Conservation (phyloP, 1,140 invertebrate species). For the Ephestia elutella region DNA sequence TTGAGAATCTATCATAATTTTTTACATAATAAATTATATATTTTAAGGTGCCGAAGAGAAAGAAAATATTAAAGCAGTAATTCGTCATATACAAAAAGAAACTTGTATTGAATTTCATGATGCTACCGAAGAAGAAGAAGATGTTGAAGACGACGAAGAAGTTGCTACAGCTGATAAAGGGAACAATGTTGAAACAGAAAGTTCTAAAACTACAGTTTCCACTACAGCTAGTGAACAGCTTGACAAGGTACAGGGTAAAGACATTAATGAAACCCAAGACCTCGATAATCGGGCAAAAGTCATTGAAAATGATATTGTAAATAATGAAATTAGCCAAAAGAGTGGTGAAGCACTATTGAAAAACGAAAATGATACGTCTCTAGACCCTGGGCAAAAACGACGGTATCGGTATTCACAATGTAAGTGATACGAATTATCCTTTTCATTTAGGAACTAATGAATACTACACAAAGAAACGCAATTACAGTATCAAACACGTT, state of each 20-base stretch:
- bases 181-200: slow-evolving; percentile 10
- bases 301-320: not conserved
- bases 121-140: slow-evolving; percentile 16
- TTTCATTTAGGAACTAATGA: too few relatives aligned
- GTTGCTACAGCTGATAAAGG: slow-evolving; percentile 7
- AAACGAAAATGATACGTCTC: too few relatives aligned
- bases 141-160: slow-evolving; percentile 17
- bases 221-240: not conserved
- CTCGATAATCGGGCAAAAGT: too few relatives aligned
- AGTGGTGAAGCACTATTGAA: too few relatives aligned
- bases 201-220: not conserved
- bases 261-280: not conserved
- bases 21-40: too few relatives aligned
- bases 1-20: too few relatives aligned
- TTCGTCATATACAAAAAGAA: slow-evolving; percentile 58
- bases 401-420: too few relatives aligned
- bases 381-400: too few relatives aligned
- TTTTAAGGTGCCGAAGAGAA: slow-evolving; percentile 55
- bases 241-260: too few relatives aligned
- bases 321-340: not conserved
- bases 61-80: slow-evolving; percentile 58
- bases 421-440: too few relatives aligned
- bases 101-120: slow-evolving; percentile 58
- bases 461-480: too few relatives aligned
- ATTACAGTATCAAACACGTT: too few relatives aligned